Evolutionary conservation across 2,113 vertebrate species (phyloP).

Genomic region (Menidia beryllina): DNA sequence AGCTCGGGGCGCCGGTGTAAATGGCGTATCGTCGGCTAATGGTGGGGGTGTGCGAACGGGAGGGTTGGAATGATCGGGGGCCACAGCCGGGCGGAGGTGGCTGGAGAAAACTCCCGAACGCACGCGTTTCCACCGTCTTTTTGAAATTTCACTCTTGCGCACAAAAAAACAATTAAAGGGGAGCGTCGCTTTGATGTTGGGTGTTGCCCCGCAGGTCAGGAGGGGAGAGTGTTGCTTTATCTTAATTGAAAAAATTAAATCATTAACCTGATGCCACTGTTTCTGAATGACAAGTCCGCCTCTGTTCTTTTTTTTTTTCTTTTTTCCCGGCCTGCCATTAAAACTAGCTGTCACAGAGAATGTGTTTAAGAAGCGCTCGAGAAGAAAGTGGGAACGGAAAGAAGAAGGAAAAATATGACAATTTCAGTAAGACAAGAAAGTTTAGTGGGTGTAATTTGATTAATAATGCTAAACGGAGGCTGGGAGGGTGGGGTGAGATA

Average conservation of each 20-base stretch:
- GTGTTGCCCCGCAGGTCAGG: slow-evolving; percentile 77
- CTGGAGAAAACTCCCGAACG: background rate
- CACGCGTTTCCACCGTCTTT: slow-evolving; percentile 20
- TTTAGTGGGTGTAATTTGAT: slow-evolving; percentile 82
- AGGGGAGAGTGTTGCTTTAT: slow-evolving; percentile 79
- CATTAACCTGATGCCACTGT: slow-evolving; percentile 82
- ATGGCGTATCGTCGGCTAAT: slow-evolving; percentile 62
- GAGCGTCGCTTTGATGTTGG: slow-evolving; percentile 78
- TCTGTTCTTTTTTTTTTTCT: slow-evolving; percentile 40
- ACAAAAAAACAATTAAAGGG: slow-evolving; percentile 75
- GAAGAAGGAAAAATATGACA: background rate
- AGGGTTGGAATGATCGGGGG: slow-evolving; percentile 32
- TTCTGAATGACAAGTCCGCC: slow-evolving; percentile 69
- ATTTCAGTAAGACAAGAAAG: slow-evolving; percentile 75
- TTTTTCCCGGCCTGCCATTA: slow-evolving; percentile 40
- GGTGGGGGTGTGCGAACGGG: slow-evolving; percentile 11
- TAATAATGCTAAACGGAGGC: slow-evolving; percentile 78
- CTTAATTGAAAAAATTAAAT: slow-evolving; percentile 85
- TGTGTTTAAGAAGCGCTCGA: slow-evolving; percentile 19
- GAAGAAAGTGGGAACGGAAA: slow-evolving; percentile 20
- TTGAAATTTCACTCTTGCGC: slow-evolving; percentile 67
- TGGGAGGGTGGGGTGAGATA: slow-evolving; percentile 61
- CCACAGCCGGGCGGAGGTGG: slow-evolving; percentile 38
- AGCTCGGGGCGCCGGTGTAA: slow-evolving; percentile 53
- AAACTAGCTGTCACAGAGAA: slow-evolving; percentile 26